These are phyloP conservation scores for Epizoanthus rinbou DNA, from an alignment of 92 coral and sea anemone species.

Conservation along the genomic window DNA sequence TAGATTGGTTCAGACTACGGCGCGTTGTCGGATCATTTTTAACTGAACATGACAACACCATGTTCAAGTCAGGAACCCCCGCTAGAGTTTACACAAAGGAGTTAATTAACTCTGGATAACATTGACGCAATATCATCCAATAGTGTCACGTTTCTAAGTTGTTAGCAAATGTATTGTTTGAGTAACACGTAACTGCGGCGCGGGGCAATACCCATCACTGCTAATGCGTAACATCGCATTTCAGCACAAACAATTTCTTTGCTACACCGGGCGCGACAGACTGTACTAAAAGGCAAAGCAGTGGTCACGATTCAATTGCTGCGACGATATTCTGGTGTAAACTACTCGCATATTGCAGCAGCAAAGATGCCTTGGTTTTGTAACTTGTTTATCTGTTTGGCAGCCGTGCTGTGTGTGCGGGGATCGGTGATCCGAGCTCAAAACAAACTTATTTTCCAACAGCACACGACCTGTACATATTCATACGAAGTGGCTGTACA, in stretches of 20 bases:
- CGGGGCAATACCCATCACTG: neutral
- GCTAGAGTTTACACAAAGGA: neutral
- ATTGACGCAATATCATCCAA: conserved; percentile 24
- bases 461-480: conserved; percentile 67
- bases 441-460: conserved; percentile 13
- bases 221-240: conserved; percentile 8
- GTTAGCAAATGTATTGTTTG: neutral
- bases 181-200: neutral
- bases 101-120: neutral
- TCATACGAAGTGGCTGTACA: conserved; percentile 80
- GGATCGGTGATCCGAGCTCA: neutral
- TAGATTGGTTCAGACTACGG: too few relatives aligned
- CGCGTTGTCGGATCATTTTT: too few relatives aligned
- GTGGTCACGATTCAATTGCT: neutral
- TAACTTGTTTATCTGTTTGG: neutral
- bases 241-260: conserved; percentile 16
- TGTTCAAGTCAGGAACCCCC: neutral
- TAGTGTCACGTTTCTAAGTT: neutral
- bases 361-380: conserved; percentile 39
- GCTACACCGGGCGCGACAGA: neutral
- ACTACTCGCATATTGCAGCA: neutral
- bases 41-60: neutral
- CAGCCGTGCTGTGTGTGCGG: neutral
- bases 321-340: too few relatives aligned
- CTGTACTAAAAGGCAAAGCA: neutral